These are phyloP conservation scores for Geococcyx californianus DNA, from an alignment of 2,113 vertebrate genomes.

Conservation along the genomic window DNA sequence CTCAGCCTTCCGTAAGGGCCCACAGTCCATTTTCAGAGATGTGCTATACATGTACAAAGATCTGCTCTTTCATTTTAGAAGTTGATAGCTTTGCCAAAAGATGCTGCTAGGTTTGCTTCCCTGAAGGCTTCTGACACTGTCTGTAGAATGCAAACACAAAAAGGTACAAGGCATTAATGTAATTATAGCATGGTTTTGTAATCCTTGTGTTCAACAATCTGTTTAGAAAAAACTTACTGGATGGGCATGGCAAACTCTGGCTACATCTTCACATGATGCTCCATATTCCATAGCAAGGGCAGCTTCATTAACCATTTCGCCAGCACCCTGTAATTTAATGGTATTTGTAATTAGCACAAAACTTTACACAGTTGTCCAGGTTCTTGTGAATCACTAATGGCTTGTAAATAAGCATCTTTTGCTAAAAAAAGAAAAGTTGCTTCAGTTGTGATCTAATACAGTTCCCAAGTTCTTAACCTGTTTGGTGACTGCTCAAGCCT, in stretches of 20 bases:
- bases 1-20: conserved; percentile 41
- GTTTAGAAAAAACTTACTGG: conserved; percentile 79
- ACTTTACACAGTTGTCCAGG: not conserved
- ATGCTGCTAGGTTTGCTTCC: conserved; percentile 97
- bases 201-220: not conserved
- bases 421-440: not conserved
- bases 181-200: not conserved
- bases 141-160: conserved; percentile 74
- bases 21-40: conserved; percentile 49
- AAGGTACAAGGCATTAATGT: not conserved
- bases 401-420: not conserved
- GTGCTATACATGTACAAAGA: conserved; percentile 26
- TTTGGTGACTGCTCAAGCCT: not conserved
- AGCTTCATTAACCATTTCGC: conserved; percentile 97
- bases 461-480: not conserved
- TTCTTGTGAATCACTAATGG: not conserved
- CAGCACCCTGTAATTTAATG: conserved; percentile 84
- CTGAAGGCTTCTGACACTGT: conserved; percentile 98
- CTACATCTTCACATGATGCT: conserved; percentile 95
- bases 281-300: conserved; percentile 97
- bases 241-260: conserved; percentile 96
- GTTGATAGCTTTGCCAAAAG: conserved; percentile 98
- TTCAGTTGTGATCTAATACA: not conserved
- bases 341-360: not conserved
- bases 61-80: conserved; percentile 78